phyloP scores from a whole-genome alignment of 2,888 invertebrate species.

The Leptinotarsa rubiginosa region DNA sequence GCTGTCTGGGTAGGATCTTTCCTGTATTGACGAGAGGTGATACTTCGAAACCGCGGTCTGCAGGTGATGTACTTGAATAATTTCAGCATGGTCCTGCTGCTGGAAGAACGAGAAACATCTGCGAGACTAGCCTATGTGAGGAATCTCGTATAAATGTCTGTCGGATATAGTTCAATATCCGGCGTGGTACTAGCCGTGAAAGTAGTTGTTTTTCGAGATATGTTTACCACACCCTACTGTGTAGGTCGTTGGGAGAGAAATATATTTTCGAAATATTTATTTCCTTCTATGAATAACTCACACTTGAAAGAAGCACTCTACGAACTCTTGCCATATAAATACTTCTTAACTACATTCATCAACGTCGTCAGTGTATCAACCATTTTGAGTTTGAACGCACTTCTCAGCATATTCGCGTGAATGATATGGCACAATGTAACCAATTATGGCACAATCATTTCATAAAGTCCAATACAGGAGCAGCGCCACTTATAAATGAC shows the following conservation, averaged over 20 bases:
- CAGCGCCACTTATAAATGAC: constrained; percentile 26
- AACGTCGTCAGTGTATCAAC: background rate
- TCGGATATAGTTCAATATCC: too few species aligned
- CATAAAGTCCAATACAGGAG: constrained; percentile 24
- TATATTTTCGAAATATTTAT: background rate
- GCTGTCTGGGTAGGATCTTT: too few species aligned
- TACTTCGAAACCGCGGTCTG: too few species aligned
- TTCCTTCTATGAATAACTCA: background rate
- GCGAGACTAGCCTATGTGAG: too few species aligned
- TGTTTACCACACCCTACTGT: background rate
- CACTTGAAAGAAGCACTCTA: background rate
- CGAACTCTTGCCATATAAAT: constrained; percentile 6
- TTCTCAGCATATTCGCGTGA: background rate
- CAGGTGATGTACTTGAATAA: too few species aligned
- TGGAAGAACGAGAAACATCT: too few species aligned
- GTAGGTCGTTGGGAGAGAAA: background rate
- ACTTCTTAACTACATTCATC: background rate
- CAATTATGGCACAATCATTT: constrained; percentile 21
- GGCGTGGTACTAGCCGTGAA: too few species aligned
- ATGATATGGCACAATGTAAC: constrained; percentile 13
- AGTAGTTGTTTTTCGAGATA: too few species aligned
- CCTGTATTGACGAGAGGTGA: too few species aligned
- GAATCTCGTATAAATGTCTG: too few species aligned
- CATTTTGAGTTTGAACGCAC: constrained; percentile 3
- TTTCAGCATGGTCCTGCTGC: too few species aligned